Base-by-base conservation (phyloP, 2,797 vertebrate genomes). In the Urophycis tenuis region DNA sequence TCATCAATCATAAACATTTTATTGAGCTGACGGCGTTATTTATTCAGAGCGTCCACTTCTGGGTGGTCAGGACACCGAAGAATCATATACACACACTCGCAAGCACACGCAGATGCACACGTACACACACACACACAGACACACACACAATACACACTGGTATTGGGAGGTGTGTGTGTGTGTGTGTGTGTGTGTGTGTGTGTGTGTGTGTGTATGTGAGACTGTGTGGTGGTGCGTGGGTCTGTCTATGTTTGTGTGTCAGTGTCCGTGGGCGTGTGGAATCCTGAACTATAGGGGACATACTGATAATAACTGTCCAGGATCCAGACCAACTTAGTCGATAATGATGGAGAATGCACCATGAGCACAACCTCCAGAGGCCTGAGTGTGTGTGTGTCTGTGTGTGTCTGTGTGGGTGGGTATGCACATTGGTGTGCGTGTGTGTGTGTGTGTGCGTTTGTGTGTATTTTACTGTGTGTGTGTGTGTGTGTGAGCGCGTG, bases 271-370 rank as follows among this genome's bases (percentile, higher is more conserved):
- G n/a, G 60, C 29, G 60, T 64, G n/a, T 12, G 25, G 78, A 78
- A 86, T 84, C 86, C 75, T 85, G 71, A 73, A 83, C 78, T 85
- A 88, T 84, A 85, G 84, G 79, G 81, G 77, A 81, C 79, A 83
- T 79, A 71, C 69, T 82, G 86, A 87, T 85, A 85, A 85, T 81
- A 86, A 89, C 84, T 83, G 80, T 82, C 85, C 75, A 77, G 82
- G 85, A 88, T 85, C 74, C 75, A 80, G 81, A 81, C 84, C 80
- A 84, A 84, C 82, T 72, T 77, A 84, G 84, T 88, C 80, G 67
- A 85, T 88, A 88, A 87, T 88, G 88, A 89, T 85, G 77, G 81
- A 83, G 79, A 85, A 85, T 82, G 85, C 86, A n/a, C 84, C 87
- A 82, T 76, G 85, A 84, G 79, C 78, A 81, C 76, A 80, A 81